Evolutionary conservation across 2,888 invertebrate species (phyloP).

Genomic region (Sycophila texana): DNA sequence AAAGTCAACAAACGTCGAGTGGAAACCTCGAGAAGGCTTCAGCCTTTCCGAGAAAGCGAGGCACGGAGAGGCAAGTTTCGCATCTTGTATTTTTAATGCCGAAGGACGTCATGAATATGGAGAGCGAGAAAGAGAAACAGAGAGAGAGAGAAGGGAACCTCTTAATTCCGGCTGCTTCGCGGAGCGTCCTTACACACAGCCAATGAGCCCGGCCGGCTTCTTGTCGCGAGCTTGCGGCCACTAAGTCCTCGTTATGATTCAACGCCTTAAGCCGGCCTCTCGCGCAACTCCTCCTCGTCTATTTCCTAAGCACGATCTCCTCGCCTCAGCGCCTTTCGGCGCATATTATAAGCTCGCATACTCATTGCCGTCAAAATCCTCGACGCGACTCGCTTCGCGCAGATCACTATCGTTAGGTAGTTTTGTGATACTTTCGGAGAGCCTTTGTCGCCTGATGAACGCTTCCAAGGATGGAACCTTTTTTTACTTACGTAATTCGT

Average conservation of each 20-base stretch:
- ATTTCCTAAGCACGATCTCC: conserved; percentile 61
- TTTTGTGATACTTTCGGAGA: too few relatives aligned
- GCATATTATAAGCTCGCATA: conserved; percentile 57
- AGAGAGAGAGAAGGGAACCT: conserved; percentile 56
- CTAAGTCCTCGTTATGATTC: conserved; percentile 74
- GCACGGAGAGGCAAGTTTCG: not conserved
- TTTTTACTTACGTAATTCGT: too few relatives aligned
- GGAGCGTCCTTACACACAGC: conserved; percentile 60
- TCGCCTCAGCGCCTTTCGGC: not conserved
- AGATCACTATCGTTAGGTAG: too few relatives aligned
- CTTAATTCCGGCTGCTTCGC: conserved; percentile 69
- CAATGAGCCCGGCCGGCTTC: conserved; percentile 68
- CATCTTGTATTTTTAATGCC: conserved; percentile 42
- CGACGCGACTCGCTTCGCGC: not conserved
- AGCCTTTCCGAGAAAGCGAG: conserved; percentile 3
- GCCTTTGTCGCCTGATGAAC: too few relatives aligned
- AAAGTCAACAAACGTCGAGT: too few relatives aligned
- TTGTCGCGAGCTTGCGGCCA: conserved; percentile 63
- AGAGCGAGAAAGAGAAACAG: conserved; percentile 50
- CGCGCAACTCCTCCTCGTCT: conserved; percentile 65
- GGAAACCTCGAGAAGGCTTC: not conserved
- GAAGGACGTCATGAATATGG: conserved; percentile 50
- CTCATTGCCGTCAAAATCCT: conserved; percentile 31
- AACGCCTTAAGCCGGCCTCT: conserved; percentile 72
- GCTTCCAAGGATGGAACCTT: too few relatives aligned